Base-by-base conservation (phyloP, 2,113 vertebrate genomes). In the Halichoerus grypus region DNA sequence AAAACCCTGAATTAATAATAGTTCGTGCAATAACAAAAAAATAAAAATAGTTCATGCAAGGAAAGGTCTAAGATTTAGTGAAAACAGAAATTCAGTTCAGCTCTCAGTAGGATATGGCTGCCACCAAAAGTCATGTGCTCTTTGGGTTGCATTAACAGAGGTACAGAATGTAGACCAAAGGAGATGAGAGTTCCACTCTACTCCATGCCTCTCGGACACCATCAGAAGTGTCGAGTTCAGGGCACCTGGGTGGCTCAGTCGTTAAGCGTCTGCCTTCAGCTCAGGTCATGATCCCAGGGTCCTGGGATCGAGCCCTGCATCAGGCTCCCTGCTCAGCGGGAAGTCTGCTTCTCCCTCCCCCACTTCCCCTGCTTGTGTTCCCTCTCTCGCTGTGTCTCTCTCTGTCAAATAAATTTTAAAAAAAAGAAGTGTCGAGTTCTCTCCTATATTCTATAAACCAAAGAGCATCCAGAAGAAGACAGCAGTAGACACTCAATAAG, bases 71-170 rank as follows among this genome's bases (percentile, higher is more conserved):
- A 46, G 46, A 94, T 31, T 86, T 77, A 39, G 12, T 46, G 14
- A 74, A 92, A 97, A 88, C 33, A 88, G 42, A 94, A 95, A 95
- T 76, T 83, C 39, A 21, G 39, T 36, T 90, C 85, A 80, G 42
- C 51, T 79, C 19, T 59, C 49, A 33, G 39, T 22, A 65, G 36
- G 21, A 51, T 71, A 61, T 10, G 19, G 72, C 80, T 80, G 21
- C 13, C 42, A 65, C 74, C 39, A 15, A 79, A 96, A 90, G 65
- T 53, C 31, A 86, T 5, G 11, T 11, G 74, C n/a, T 26, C 69
- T 91, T 88, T 81, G 19, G 55, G 59, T 39, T 85, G 11, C 18
- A 87, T 96, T 79, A 86, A 77, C 10, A 86, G 61, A 96, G 82
- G 61, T 36, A 55, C 0, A 63, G 72, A 55, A 31, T 39, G 67